These are phyloP conservation scores for Andrena hattorfiana DNA, from an alignment of 2,888 invertebrate genomes.

Conservation along the genomic window DNA sequence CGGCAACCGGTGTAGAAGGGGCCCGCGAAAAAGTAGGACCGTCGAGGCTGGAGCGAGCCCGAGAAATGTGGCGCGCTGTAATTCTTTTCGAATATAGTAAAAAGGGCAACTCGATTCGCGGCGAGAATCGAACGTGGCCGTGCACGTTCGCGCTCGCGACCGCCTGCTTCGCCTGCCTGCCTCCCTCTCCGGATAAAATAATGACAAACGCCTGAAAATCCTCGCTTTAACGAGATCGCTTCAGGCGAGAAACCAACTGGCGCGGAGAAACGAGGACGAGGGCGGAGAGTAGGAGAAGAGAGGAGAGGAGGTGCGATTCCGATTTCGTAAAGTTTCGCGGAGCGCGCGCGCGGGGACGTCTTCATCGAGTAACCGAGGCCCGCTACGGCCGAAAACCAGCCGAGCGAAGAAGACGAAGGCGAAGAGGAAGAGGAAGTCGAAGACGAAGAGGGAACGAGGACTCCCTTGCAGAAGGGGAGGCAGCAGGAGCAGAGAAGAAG, in stretches of 20 bases:
- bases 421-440: slow-evolving; percentile 23
- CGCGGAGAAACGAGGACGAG: not conserved
- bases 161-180: not conserved
- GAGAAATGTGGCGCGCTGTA: slow-evolving; percentile 19
- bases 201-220: slow-evolving; percentile 8
- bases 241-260: not conserved
- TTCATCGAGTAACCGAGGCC: slow-evolving; percentile 51
- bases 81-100: slow-evolving; percentile 45
- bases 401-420: slow-evolving; percentile 25
- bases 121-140: slow-evolving; percentile 17
- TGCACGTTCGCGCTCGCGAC: not conserved
- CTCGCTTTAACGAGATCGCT: not conserved
- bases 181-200: not conserved
- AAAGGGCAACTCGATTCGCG: slow-evolving; percentile 29
- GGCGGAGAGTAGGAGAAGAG: not conserved
- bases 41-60: not conserved
- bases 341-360: slow-evolving; percentile 30
- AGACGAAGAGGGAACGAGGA: slow-evolving; percentile 14
- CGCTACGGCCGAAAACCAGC: slow-evolving; percentile 52
- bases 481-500: slow-evolving; percentile 31
- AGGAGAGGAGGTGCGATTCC: not conserved
- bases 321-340: slow-evolving; percentile 20
- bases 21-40: slow-evolving; percentile 47
- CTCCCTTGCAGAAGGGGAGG: slow-evolving; percentile 30
- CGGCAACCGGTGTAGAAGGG: slow-evolving; percentile 7